These are phyloP conservation scores for Anisognathus igniventris DNA, from an alignment of 2,797 vertebrate species.

Conservation along the genomic window DNA sequence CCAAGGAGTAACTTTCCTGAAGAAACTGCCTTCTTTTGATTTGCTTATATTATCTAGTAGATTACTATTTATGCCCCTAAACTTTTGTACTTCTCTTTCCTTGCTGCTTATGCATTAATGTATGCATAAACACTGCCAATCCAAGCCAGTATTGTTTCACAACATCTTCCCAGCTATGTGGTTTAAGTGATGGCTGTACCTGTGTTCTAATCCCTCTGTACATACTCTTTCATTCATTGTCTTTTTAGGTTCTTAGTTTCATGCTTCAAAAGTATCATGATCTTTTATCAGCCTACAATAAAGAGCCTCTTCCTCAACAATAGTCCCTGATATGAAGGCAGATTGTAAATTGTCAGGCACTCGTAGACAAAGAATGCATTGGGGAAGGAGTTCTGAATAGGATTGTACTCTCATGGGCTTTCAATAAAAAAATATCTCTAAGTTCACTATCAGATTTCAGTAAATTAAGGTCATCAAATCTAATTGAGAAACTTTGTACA, in stretches of 20 bases:
- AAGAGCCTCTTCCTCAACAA: neutral
- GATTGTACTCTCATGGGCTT: slow-evolving; percentile 24
- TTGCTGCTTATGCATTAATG: neutral
- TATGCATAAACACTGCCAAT: neutral
- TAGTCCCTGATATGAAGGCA: slow-evolving; percentile 28
- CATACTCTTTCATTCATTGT: neutral
- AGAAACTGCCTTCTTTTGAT: neutral
- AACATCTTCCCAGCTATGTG: neutral
- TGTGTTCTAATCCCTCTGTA: neutral
- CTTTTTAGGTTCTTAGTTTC: neutral
- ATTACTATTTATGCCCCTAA: neutral
- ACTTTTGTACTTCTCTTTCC: neutral
- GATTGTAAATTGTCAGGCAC: neutral
- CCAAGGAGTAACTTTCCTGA: neutral
- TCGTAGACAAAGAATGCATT: slow-evolving; percentile 30
- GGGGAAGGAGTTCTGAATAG: slow-evolving; percentile 28
- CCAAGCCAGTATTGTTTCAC: neutral
- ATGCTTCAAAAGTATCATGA: neutral
- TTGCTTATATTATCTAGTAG: neutral
- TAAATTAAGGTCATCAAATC: slow-evolving; percentile 29
- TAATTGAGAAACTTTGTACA: slow-evolving; percentile 30
- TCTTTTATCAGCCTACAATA: neutral
- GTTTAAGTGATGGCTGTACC: neutral
- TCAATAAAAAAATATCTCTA: slow-evolving; percentile 8
- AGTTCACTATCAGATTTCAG: slow-evolving; percentile 29